Evolutionary conservation across 2,797 vertebrate species (phyloP).

Genomic region (Rhadinocentrus ornatus): DNA sequence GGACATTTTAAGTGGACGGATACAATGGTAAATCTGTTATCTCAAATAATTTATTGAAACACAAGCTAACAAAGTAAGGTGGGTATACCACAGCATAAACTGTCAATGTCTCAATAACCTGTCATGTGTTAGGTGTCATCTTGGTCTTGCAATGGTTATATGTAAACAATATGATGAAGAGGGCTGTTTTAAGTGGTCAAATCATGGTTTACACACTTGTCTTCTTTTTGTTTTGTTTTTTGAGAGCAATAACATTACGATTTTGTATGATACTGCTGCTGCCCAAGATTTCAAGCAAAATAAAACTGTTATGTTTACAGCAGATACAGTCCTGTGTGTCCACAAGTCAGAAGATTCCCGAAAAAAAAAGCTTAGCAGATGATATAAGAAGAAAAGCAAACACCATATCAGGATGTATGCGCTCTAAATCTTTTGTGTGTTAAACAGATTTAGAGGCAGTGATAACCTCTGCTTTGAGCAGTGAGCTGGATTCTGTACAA

Average conservation of each 20-base stretch:
- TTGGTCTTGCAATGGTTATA: too few relatives aligned
- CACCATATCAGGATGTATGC: conserved; percentile 16
- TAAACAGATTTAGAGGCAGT: conserved; percentile 48
- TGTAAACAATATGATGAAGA: too few relatives aligned
- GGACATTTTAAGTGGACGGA: too few relatives aligned
- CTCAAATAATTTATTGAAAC: too few relatives aligned
- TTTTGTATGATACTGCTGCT: neutral
- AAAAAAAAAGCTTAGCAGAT: conserved; percentile 11
- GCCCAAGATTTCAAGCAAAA: neutral
- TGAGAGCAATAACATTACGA: neutral
- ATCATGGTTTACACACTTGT: too few relatives aligned
- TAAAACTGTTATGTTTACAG: conserved; percentile 5
- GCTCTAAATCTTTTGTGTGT: conserved; percentile 33
- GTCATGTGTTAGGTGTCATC: too few relatives aligned
- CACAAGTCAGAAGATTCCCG: conserved; percentile 1
- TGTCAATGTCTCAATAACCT: too few relatives aligned
- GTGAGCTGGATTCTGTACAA: conserved; percentile 8
- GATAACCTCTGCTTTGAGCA: conserved; percentile 37
- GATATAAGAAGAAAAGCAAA: conserved; percentile 10
- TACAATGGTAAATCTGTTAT: too few relatives aligned
- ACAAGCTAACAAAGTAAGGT: too few relatives aligned
- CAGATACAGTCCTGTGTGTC: conserved; percentile 2
- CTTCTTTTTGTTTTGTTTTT: too few relatives aligned
- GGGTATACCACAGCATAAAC: too few relatives aligned
- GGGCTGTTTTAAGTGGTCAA: too few relatives aligned